Conservation (phyloP, 2,113 vertebrate genomes). For the Callithrix jacchus region DNA sequence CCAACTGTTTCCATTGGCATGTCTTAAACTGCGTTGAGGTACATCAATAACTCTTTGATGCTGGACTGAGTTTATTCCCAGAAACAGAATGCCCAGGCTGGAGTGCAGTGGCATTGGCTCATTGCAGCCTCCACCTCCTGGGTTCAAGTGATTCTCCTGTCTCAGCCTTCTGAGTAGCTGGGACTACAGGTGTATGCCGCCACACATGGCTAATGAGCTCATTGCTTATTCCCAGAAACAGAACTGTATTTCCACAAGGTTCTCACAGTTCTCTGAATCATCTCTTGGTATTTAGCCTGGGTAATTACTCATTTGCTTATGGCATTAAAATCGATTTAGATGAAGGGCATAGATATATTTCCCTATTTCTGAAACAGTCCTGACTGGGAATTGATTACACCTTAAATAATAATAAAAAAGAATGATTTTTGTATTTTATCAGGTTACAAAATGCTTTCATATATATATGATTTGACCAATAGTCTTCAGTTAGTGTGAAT, state of each 20-base stretch:
- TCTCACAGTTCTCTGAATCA: constrained; percentile 7
- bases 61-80: not conserved
- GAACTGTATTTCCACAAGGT: constrained; percentile 31
- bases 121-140: too few species aligned
- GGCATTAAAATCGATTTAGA: constrained; percentile 3
- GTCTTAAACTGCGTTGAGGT: not conserved
- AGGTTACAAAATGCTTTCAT: not conserved
- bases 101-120: too few species aligned
- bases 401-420: not conserved
- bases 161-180: too few species aligned
- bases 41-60: not conserved
- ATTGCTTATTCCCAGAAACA: constrained; percentile 11
- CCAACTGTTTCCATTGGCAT: not conserved
- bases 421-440: constrained; percentile 12
- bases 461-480: not conserved
- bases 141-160: too few species aligned
- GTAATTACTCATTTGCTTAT: not conserved
- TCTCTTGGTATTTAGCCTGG: constrained; percentile 38
- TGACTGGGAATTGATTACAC: constrained; percentile 10
- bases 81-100: too few species aligned
- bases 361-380: not conserved
- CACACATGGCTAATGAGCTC: not conserved
- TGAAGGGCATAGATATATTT: not conserved
- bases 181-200: too few species aligned
- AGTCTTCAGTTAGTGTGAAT: not conserved